Conservation (phyloP, 2,797 vertebrate species). For the Myiothlypis coronata region DNA sequence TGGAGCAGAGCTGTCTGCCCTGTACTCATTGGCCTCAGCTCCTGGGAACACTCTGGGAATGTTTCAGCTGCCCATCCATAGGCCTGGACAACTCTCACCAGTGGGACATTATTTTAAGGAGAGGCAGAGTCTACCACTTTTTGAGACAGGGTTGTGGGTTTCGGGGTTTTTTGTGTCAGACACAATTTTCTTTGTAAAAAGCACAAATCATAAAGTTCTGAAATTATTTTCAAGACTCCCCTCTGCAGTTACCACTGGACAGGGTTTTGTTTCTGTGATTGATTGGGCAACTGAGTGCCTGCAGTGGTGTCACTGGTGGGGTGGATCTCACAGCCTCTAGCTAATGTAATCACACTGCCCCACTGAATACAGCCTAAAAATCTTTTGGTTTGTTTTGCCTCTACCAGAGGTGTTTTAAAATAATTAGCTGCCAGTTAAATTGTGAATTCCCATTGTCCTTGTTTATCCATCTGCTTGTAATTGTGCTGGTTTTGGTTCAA, state of each 20-base stretch:
- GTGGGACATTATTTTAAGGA: neutral
- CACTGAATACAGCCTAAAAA: neutral
- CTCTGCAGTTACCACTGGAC: neutral
- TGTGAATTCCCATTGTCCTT: neutral
- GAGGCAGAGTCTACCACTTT: neutral
- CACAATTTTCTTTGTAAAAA: neutral
- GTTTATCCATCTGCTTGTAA: slow-evolving; percentile 14
- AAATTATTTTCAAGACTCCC: neutral
- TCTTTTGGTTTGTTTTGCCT: neutral
- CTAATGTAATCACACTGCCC: neutral
- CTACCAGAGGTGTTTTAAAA: slow-evolving; percentile 17
- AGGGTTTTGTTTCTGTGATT: neutral
- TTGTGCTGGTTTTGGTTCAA: neutral
- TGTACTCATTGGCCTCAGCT: neutral
- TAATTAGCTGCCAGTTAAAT: neutral
- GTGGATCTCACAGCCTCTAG: neutral
- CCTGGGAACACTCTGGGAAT: neutral
- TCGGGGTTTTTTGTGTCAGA: neutral
- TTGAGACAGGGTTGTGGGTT: neutral
- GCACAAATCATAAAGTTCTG: neutral
- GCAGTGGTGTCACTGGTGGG: neutral
- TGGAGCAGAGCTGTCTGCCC: neutral
- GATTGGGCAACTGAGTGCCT: neutral
- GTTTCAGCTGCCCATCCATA: neutral
- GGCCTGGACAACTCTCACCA: neutral